Percentiles rank a stretch among this genome's conserved stretches.
These are phyloP conservation scores for Drosophila demipolita DNA, from an alignment of 2,888 invertebrate genomes.

Conservation along the genomic window DNA sequence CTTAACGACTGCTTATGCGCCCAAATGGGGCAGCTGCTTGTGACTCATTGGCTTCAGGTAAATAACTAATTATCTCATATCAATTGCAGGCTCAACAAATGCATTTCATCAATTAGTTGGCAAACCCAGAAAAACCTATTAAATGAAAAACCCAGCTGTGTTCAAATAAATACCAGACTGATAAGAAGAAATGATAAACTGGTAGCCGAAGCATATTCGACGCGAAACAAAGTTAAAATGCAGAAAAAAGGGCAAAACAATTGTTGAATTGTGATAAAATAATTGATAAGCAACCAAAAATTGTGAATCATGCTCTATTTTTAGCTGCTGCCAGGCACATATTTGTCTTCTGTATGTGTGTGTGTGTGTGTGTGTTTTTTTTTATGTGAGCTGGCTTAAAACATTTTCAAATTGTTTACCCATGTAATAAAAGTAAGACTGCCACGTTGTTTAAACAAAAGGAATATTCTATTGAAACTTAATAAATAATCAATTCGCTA, in stretches of 20 bases:
- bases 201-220: conserved; percentile 20
- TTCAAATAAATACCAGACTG: conserved; percentile 20
- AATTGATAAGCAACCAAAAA: conserved; percentile 29
- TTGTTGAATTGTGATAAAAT: neutral
- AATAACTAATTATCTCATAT: conserved; percentile 5
- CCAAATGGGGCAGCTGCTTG: conserved; percentile 9
- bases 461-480: neutral
- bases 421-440: conserved; percentile 19
- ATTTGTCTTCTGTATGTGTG: too few species aligned
- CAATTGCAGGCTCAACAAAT: conserved; percentile 32
- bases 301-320: conserved; percentile 33
- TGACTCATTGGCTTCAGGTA: conserved; percentile 27
- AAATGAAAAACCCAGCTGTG: conserved; percentile 17
- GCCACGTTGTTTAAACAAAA: neutral
- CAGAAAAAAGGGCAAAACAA: neutral
- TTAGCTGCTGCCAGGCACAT: neutral
- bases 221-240: conserved; percentile 12
- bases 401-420: conserved; percentile 20
- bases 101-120: conserved; percentile 29
- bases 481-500: conserved; percentile 17
- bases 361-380: neutral
- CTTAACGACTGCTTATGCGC: conserved; percentile 25
- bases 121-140: conserved; percentile 6
- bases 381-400: neutral
- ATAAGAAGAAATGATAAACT: conserved; percentile 48